These are phyloP conservation scores for Trididemnum miniatum DNA, from an alignment of 23 tunicate genomes.

Conservation along the genomic window DNA sequence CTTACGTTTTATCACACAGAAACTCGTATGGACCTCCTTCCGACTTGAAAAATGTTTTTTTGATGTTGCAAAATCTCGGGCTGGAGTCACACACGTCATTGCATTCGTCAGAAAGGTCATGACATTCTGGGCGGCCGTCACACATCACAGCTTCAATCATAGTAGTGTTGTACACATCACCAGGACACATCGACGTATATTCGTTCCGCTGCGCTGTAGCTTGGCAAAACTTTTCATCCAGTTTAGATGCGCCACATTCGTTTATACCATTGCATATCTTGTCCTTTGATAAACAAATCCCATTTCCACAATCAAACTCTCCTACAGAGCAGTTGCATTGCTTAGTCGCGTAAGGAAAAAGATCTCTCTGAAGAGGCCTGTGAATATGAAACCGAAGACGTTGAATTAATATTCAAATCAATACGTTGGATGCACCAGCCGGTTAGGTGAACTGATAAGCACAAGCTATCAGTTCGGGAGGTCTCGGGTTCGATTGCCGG, in stretches of 20 bases:
- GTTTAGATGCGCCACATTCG: slow-evolving; percentile 35
- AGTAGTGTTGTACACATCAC: slow-evolving; percentile 51
- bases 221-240: slow-evolving; percentile 56
- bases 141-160: slow-evolving; percentile 47
- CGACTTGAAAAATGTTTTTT: slow-evolving; percentile 19
- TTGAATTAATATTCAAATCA: no score
- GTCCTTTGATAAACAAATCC: slow-evolving; percentile 23
- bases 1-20: slow-evolving; percentile 53
- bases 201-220: background rate
- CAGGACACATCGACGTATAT: slow-evolving; percentile 35
- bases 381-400: no score
- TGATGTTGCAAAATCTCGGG: slow-evolving; percentile 43
- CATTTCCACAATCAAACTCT: slow-evolving; percentile 47
- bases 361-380: no score
- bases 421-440: no score
- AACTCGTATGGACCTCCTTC: slow-evolving; percentile 41
- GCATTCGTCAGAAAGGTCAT: slow-evolving; percentile 66
- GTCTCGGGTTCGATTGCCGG: no score
- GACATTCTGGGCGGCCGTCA: slow-evolving; percentile 68
- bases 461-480: no score
- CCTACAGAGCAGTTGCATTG: slow-evolving; percentile 47
- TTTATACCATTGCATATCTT: slow-evolving; percentile 50
- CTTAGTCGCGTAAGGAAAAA: background rate
- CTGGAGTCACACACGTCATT: slow-evolving; percentile 41
- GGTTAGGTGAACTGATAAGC: no score